Percentiles rank a stretch among this genome's conserved stretches.
These are phyloP conservation scores for Zygaena filipendulae DNA, from an alignment of 2,888 invertebrate genomes.

Conservation along the genomic window DNA sequence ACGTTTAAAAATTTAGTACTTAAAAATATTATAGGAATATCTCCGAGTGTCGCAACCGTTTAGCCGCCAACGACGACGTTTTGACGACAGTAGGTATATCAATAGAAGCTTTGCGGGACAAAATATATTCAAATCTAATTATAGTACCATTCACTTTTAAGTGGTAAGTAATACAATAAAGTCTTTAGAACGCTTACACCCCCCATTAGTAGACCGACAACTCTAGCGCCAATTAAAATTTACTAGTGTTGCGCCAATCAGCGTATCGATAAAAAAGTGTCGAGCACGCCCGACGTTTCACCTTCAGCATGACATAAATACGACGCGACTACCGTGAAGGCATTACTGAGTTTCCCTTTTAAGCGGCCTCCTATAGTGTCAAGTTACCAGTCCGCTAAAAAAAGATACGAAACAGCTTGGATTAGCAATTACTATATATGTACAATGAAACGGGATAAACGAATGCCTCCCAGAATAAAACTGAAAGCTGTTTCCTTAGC, in stretches of 20 bases:
- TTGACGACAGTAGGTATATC: too few relatives aligned
- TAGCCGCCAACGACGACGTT: too few relatives aligned
- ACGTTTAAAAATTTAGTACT: too few relatives aligned
- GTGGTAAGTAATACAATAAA: slow-evolving; percentile 20
- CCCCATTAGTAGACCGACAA: slow-evolving; percentile 20
- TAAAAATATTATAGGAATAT: too few relatives aligned
- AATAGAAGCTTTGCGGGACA: too few relatives aligned
- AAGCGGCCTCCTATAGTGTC: slow-evolving; percentile 44
- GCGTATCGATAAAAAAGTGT: slow-evolving; percentile 38
- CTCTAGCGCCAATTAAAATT: slow-evolving; percentile 40
- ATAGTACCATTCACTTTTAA: slow-evolving; percentile 14
- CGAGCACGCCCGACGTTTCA: slow-evolving; percentile 2
- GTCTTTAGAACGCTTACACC: slow-evolving; percentile 24
- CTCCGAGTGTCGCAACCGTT: too few relatives aligned
- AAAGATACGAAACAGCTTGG: slow-evolving; percentile 25
- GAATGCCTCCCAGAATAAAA: slow-evolving; percentile 36
- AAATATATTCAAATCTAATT: too few relatives aligned
- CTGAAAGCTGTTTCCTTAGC: too few relatives aligned
- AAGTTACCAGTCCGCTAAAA: slow-evolving; percentile 35
- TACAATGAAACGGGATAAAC: slow-evolving; percentile 28
- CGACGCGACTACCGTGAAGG: slow-evolving; percentile 51
- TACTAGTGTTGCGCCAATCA: slow-evolving; percentile 41
- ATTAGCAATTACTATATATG: slow-evolving; percentile 43
- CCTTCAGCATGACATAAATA: slow-evolving; percentile 39
- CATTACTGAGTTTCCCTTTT: slow-evolving; percentile 56